Conservation (phyloP, 2,797 vertebrate species). For the Taeniopygia guttata region DNA sequence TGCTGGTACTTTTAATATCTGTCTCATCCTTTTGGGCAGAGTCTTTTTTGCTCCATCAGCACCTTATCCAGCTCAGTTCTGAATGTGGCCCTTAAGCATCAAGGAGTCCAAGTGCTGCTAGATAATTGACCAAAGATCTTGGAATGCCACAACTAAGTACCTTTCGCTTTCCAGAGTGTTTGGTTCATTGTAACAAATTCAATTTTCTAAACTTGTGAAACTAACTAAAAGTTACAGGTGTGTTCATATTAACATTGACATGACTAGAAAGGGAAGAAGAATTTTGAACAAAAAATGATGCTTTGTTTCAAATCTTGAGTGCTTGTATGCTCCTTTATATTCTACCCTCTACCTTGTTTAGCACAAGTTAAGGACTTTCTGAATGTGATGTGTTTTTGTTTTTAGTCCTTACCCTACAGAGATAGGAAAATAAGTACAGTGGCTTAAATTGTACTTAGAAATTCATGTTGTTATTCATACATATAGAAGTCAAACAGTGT, state of each 20-base stretch:
- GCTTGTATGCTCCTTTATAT: not conserved
- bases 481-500: not conserved
- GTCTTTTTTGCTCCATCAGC: not conserved
- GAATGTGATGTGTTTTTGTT: not conserved
- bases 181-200: not conserved
- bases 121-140: not conserved
- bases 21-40: not conserved
- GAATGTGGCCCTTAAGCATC: not conserved
- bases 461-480: not conserved
- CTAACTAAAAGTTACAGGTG: not conserved
- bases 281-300: not conserved
- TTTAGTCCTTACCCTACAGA: not conserved
- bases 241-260: not conserved
- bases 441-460: not conserved
- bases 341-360: not conserved
- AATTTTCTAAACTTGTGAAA: not conserved
- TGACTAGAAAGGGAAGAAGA: not conserved
- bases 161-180: not conserved
- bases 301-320: not conserved
- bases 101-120: not conserved
- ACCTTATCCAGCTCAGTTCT: not conserved
- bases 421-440: not conserved
- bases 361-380: not conserved
- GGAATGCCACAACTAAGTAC: not conserved
- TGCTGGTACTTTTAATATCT: not conserved